Evolutionary conservation across 2,888 invertebrate genomes (phyloP).

Genomic region (Nymphalis polychloros): DNA sequence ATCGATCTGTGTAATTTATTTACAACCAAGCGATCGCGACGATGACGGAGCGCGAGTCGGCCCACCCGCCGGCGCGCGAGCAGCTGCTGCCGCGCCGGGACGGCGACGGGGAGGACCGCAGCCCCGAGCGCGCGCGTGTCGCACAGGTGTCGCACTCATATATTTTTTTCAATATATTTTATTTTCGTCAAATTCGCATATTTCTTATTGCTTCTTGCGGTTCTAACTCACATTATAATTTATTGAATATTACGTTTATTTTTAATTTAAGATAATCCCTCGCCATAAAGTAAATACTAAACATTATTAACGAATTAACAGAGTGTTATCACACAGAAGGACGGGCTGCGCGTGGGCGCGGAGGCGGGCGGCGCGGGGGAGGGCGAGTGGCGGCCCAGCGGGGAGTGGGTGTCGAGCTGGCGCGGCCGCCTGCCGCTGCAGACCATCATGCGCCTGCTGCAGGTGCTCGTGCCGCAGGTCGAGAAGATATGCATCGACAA

Average conservation of each 20-base stretch:
- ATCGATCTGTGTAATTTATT: neutral
- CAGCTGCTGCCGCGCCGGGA: conserved; percentile 57
- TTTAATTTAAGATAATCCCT: too few relatives aligned
- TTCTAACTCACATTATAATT: too few relatives aligned
- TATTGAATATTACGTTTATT: too few relatives aligned
- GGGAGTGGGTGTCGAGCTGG: conserved; percentile 98
- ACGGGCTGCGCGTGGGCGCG: conserved; percentile 81
- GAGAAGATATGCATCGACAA: conserved; percentile 99
- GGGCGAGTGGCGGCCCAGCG: conserved; percentile 91
- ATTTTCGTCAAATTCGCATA: too few relatives aligned
- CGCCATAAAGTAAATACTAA: too few relatives aligned
- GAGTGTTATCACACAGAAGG: conserved; percentile 69
- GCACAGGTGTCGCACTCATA: neutral
- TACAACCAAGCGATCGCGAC: conserved; percentile 85
- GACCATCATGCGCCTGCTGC: conserved; percentile 98
- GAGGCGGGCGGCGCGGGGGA: conserved; percentile 42
- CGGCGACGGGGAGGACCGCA: conserved; percentile 45
- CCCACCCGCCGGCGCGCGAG: conserved; percentile 83
- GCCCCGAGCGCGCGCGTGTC: conserved; percentile 23
- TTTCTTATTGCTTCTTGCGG: too few relatives aligned
- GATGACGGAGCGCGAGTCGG: conserved; percentile 97
- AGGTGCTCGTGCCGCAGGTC: conserved; percentile 99
- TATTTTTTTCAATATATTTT: too few relatives aligned
- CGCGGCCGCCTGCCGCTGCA: conserved; percentile 98
- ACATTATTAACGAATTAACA: too few relatives aligned